Percentiles rank a stretch among this genome's conserved stretches.
Evolutionary conservation across 2,113 vertebrate genomes (phyloP).

Genomic region (Thomomys bottae): DNA sequence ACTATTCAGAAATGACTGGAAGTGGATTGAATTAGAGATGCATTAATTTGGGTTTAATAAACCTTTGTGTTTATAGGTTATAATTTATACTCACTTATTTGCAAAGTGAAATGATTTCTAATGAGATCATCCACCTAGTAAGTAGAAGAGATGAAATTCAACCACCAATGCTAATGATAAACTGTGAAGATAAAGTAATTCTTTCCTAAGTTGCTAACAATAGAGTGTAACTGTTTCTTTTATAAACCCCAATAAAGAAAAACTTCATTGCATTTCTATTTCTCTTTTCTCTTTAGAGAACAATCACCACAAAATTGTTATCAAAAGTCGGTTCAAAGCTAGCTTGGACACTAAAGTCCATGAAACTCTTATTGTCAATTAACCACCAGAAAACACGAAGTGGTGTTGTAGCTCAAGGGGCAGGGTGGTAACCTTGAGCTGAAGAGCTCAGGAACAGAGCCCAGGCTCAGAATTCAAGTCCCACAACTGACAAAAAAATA

Average conservation of each 20-base stretch:
- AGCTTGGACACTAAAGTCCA: no score
- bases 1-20: neutral
- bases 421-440: no score
- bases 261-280: neutral
- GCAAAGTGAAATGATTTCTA: neutral
- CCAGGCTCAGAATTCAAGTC: no score
- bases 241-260: neutral
- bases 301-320: neutral
- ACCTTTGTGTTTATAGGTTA: no score
- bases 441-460: no score
- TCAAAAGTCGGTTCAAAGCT: no score
- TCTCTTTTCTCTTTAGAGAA: conserved; percentile 32
- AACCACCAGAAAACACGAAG: no score
- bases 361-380: no score
- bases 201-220: neutral
- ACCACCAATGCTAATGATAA: neutral
- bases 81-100: neutral
- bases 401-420: no score
- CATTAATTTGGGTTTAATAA: neutral
- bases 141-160: neutral
- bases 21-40: neutral
- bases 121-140: neutral
- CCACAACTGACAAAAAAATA: no score
- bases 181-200: neutral
- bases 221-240: neutral